phyloP scores from a whole-genome alignment of 1,140 invertebrate genomes.

The Hyposmocoma kahamanoa region DNA sequence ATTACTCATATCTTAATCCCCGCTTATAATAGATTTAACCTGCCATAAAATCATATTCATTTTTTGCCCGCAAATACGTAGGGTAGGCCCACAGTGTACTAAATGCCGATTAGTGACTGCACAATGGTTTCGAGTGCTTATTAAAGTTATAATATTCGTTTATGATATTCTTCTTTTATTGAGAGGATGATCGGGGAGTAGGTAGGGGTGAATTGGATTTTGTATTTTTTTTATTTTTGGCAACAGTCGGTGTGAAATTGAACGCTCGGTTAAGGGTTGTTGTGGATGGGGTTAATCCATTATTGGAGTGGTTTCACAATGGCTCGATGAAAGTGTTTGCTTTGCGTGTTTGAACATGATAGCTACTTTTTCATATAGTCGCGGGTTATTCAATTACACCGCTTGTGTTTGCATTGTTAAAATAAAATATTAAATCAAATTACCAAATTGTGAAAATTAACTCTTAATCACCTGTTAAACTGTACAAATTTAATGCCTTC shows the following conservation, averaged over 20 bases:
- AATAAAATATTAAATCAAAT: too few relatives aligned
- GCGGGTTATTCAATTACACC: too few relatives aligned
- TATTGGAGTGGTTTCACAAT: too few relatives aligned
- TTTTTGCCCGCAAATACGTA: slow-evolving; percentile 50
- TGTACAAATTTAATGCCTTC: too few relatives aligned
- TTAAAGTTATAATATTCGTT: slow-evolving; percentile 32
- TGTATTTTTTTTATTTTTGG: slow-evolving; percentile 68
- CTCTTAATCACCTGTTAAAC: too few relatives aligned
- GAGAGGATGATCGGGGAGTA: slow-evolving; percentile 54
- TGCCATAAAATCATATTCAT: slow-evolving; percentile 68
- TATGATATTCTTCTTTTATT: slow-evolving; percentile 29
- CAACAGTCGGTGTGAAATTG: slow-evolving; percentile 68
- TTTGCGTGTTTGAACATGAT: too few relatives aligned
- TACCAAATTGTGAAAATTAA: too few relatives aligned
- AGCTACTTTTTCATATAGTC: too few relatives aligned
- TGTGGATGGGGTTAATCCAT: slow-evolving; percentile 53
- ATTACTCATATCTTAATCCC: slow-evolving; percentile 70
- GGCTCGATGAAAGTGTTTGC: too few relatives aligned
- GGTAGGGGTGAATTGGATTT: slow-evolving; percentile 69
- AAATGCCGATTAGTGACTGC: slow-evolving; percentile 45
- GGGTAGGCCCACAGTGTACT: slow-evolving; percentile 36
- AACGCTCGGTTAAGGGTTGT: slow-evolving; percentile 57
- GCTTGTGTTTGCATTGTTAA: too few relatives aligned
- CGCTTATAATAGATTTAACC: slow-evolving; percentile 69
- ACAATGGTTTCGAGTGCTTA: slow-evolving; percentile 59